phyloP scores from a whole-genome alignment of 2,888 invertebrate genomes.

The Carabus problematicus region DNA sequence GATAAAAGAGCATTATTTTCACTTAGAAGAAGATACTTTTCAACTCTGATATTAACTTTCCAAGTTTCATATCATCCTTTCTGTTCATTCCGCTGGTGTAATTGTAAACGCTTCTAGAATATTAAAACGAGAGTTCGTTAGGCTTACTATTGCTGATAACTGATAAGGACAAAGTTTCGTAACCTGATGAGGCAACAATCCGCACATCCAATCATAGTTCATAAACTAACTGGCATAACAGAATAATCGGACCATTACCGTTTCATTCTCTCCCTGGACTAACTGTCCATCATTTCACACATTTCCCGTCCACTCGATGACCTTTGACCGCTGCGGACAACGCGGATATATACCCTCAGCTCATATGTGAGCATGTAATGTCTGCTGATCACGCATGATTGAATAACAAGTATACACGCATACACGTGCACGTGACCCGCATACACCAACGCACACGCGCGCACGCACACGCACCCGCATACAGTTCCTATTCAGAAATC shows the following conservation, averaged over 20 bases:
- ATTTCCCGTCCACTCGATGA: slow-evolving; percentile 12
- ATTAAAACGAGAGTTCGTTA: no score
- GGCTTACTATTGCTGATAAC: neutral
- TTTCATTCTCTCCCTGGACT: neutral
- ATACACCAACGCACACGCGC: neutral
- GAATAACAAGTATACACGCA: slow-evolving; percentile 26
- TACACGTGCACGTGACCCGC: slow-evolving; percentile 16
- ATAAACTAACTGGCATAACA: neutral
- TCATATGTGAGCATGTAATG: no score
- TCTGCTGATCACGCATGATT: slow-evolving; percentile 26
- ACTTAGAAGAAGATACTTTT: no score
- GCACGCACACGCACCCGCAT: neutral
- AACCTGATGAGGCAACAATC: neutral
- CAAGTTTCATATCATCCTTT: no score
- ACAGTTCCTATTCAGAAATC: neutral
- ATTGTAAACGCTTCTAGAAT: no score
- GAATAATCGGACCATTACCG: neutral
- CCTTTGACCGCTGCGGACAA: slow-evolving; percentile 24
- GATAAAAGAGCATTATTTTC: no score
- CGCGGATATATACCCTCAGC: slow-evolving; percentile 18
- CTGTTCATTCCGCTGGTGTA: no score
- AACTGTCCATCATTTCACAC: slow-evolving; percentile 8
- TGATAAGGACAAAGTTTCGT: neutral
- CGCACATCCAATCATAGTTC: neutral
- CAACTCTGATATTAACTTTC: no score